phyloP scores from a whole-genome alignment of 37 sponge, comb jelly and placozoan species.

The Petrosia ficiformis region DNA sequence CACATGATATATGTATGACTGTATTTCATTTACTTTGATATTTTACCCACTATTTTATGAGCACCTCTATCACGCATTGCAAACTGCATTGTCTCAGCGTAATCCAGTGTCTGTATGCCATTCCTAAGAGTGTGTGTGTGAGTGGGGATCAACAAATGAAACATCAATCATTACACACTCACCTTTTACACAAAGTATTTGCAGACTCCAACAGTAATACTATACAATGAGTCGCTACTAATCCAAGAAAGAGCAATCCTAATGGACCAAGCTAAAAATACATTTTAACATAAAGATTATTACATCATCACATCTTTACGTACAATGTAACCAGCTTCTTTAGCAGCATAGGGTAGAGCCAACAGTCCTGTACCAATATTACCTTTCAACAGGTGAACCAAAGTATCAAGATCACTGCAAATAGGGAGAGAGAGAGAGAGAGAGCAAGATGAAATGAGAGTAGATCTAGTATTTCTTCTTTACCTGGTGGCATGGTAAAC shows the following conservation, averaged over 20 bases:
- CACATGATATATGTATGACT: background rate
- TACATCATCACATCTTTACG: conserved; percentile 4
- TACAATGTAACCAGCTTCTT: conserved; percentile 74
- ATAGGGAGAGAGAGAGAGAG: background rate
- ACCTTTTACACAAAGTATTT: conserved; percentile 41
- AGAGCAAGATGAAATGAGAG: too few species aligned
- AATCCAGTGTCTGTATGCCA: conserved; percentile 47
- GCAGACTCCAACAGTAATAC: conserved; percentile 54
- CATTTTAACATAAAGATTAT: too few species aligned
- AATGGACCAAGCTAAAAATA: conserved; percentile 50
- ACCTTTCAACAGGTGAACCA: conserved; percentile 82
- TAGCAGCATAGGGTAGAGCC: conserved; percentile 75
- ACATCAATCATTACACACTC: too few species aligned
- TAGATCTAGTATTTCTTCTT: too few species aligned
- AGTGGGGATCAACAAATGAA: too few species aligned
- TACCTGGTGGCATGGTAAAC: conserved; percentile 19
- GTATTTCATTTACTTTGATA: too few species aligned
- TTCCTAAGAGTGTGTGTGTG: too few species aligned
- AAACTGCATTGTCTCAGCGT: conserved; percentile 72
- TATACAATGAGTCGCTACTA: conserved; percentile 88
- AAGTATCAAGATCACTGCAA: conserved; percentile 70
- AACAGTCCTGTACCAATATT: conserved; percentile 93
- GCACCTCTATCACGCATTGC: conserved; percentile 34
- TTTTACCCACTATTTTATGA: background rate
- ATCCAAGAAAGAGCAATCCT: conserved; percentile 43